Conservation (phyloP, 1,140 invertebrate species). For the Hylaeus anthracinus region DNA sequence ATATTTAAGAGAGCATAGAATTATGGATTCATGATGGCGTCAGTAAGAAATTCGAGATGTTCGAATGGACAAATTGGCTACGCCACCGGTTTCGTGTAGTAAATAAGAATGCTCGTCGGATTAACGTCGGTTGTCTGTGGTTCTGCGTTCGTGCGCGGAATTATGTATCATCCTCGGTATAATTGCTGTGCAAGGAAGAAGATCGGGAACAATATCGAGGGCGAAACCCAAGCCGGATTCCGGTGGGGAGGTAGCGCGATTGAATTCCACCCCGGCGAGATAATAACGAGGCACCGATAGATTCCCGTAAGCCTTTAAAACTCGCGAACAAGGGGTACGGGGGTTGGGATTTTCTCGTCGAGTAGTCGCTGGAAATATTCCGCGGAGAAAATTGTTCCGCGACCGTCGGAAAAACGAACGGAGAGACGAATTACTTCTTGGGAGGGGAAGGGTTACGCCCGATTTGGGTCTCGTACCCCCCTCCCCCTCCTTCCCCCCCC, state of each 20-base stretch:
- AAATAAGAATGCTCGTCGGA: constrained; percentile 12
- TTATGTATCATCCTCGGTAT: not conserved
- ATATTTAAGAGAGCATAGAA: no score
- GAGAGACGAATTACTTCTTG: not conserved
- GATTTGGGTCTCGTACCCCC: no score
- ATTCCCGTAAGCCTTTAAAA: constrained; percentile 23
- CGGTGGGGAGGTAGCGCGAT: not conserved
- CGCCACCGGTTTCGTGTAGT: not conserved
- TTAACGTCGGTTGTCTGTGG: not conserved
- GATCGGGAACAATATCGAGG: constrained; percentile 1
- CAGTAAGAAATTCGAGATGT: no score
- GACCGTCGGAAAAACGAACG: not conserved
- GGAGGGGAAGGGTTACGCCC: no score
- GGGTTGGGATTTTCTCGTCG: constrained; percentile 1
- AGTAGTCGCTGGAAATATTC: not conserved
- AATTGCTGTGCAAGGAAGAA: not conserved
- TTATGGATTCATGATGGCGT: no score
- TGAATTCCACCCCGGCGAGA: constrained; percentile 3
- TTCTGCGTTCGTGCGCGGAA: not conserved
- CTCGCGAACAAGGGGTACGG: constrained; percentile 6
- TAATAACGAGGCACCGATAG: constrained; percentile 26
- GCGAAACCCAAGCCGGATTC: not conserved
- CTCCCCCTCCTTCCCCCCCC: no score
- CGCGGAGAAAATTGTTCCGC: not conserved
- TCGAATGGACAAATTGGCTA: no score